Evolutionary conservation across 2,888 invertebrate genomes (phyloP).

Genomic region (Caenorhabditis becei): DNA sequence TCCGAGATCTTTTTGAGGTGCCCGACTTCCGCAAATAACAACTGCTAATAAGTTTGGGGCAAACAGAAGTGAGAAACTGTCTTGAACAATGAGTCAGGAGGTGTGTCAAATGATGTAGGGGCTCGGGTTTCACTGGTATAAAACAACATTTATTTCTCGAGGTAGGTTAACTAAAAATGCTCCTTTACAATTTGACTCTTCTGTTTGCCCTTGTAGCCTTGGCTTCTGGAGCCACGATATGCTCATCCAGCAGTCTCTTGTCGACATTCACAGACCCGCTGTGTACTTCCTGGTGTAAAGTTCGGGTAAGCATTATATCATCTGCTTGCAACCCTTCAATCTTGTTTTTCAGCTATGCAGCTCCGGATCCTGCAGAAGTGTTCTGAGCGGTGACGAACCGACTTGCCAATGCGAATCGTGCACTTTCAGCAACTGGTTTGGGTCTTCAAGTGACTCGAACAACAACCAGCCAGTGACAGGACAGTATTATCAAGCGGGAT

Average conservation of each 20-base stretch:
- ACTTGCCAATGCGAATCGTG: conserved; percentile 52
- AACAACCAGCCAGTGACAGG: conserved; percentile 44
- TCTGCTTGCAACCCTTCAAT: not conserved
- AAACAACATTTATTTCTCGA: not conserved
- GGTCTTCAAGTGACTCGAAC: conserved; percentile 42
- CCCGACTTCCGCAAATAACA: conserved; percentile 36
- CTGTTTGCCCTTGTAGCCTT: not conserved
- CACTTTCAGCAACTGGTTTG: conserved; percentile 40
- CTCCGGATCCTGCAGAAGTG: conserved; percentile 47
- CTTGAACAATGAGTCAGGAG: conserved; percentile 25
- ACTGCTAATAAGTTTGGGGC: conserved; percentile 23
- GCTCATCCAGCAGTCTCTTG: conserved; percentile 43
- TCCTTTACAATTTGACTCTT: not conserved
- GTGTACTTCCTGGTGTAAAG: conserved; percentile 62
- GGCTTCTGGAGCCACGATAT: conserved; percentile 23
- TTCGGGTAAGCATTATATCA: conserved; percentile 34
- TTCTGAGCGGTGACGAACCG: conserved; percentile 24
- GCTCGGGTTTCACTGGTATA: conserved; percentile 4
- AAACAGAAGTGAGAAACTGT: conserved; percentile 31
- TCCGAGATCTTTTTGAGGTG: conserved; percentile 29
- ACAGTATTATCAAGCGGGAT: conserved; percentile 36
- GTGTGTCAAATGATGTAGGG: conserved; percentile 21
- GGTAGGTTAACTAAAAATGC: conserved; percentile 1
- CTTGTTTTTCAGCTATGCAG: conserved; percentile 39
- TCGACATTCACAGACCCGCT: conserved; percentile 54